Evolutionary conservation across 2,113 vertebrate species (phyloP).

Genomic region (Antigone vipio): DNA sequence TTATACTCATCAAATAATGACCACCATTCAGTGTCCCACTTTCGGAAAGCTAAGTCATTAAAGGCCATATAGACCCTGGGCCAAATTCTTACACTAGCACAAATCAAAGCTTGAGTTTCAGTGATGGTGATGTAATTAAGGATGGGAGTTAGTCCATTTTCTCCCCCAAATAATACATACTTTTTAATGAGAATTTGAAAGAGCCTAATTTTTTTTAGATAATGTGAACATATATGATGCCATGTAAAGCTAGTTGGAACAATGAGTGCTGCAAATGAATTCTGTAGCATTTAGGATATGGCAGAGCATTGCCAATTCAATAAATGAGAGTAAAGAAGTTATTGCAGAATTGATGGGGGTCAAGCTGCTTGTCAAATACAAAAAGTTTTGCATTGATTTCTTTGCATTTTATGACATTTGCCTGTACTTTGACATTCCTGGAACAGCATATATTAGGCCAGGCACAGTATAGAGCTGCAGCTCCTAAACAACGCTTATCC

Average conservation of each 20-base stretch:
- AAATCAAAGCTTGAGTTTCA: not conserved
- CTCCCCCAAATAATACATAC: not conserved
- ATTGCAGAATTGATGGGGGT: not conserved
- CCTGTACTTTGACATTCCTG: slow-evolving; percentile 2
- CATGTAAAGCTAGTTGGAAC: not conserved
- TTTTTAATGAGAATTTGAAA: not conserved
- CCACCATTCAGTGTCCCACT: not conserved
- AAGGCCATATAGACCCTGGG: not conserved
- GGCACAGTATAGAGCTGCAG: not conserved
- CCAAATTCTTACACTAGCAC: not conserved
- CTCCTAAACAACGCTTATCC: not conserved
- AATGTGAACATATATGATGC: not conserved
- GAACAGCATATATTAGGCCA: not conserved
- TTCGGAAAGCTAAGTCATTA: not conserved
- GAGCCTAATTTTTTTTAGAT: not conserved
- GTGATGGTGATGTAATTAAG: not conserved
- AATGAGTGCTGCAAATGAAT: not conserved
- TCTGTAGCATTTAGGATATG: not conserved
- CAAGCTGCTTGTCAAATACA: not conserved
- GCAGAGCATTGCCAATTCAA: not conserved
- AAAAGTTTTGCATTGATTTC: not conserved
- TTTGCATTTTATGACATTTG: not conserved
- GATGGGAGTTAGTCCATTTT: not conserved
- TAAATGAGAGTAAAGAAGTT: not conserved
- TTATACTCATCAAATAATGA: not conserved